These are phyloP conservation scores for Prolemur simus DNA, from an alignment of 2,113 vertebrate species.

Conservation along the genomic window DNA sequence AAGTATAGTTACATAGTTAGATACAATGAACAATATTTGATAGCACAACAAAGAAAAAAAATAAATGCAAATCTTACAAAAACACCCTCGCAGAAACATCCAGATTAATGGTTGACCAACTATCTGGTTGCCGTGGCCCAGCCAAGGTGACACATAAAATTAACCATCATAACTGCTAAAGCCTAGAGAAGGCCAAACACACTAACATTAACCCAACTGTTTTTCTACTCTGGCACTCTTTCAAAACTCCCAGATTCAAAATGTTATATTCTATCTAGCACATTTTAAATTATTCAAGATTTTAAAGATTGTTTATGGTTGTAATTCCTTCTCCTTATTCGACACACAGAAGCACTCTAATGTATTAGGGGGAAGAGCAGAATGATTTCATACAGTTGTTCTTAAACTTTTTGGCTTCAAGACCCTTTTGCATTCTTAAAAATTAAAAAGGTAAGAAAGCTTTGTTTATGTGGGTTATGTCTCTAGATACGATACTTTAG, in stretches of 20 bases:
- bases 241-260: neutral
- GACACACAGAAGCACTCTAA: neutral
- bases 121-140: neutral
- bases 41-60: too few relatives aligned
- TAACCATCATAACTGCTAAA: neutral
- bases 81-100: neutral
- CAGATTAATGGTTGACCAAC: neutral
- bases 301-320: conserved; percentile 11
- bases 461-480: neutral
- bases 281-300: neutral
- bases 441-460: neutral
- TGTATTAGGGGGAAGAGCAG: neutral
- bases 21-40: too few relatives aligned
- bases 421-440: neutral
- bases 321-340: neutral
- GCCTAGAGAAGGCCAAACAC: neutral
- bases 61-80: neutral
- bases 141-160: neutral
- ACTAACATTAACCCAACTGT: neutral
- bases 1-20: neutral
- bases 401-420: neutral
- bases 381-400: neutral
- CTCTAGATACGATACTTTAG: neutral
- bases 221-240: neutral
- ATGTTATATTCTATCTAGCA: neutral